These are phyloP conservation scores for Neodiprion fabricii DNA, from an alignment of 1,140 invertebrate genomes.

Conservation along the genomic window DNA sequence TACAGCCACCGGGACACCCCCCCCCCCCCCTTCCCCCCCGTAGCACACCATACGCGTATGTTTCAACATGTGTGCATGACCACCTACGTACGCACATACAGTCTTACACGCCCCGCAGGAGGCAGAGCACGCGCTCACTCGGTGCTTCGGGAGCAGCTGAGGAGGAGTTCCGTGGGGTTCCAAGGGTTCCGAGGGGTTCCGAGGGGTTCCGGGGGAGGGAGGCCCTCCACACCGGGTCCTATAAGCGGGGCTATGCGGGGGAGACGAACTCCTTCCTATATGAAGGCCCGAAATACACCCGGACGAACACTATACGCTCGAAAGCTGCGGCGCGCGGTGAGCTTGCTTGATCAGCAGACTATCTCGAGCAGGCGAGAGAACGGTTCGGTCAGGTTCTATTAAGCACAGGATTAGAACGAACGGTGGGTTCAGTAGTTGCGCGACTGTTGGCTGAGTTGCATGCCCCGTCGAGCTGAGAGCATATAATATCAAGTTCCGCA, in stretches of 20 bases:
- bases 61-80: too few relatives aligned
- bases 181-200: neutral
- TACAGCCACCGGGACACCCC: too few relatives aligned
- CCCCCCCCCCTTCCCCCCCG: too few relatives aligned
- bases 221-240: constrained; percentile 18
- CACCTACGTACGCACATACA: too few relatives aligned
- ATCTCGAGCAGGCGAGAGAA: neutral
- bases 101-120: neutral
- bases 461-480: too few relatives aligned
- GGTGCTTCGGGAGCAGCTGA: neutral
- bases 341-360: neutral
- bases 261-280: constrained; percentile 48
- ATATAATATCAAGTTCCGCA: too few relatives aligned
- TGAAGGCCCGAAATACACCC: constrained; percentile 58
- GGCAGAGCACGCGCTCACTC: neutral
- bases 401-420: too few relatives aligned
- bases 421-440: too few relatives aligned
- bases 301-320: constrained; percentile 56
- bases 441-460: too few relatives aligned
- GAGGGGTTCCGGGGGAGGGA: constrained; percentile 10
- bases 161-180: neutral
- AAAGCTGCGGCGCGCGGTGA: constrained; percentile 45
- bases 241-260: constrained; percentile 33
- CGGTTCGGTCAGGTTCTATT: neutral
- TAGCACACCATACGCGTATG: too few relatives aligned